A percentile compares a stretch with the other conserved stretches of the same genome.
Conservation (phyloP, 2,113 vertebrate genomes). For the Progne subis region DNA sequence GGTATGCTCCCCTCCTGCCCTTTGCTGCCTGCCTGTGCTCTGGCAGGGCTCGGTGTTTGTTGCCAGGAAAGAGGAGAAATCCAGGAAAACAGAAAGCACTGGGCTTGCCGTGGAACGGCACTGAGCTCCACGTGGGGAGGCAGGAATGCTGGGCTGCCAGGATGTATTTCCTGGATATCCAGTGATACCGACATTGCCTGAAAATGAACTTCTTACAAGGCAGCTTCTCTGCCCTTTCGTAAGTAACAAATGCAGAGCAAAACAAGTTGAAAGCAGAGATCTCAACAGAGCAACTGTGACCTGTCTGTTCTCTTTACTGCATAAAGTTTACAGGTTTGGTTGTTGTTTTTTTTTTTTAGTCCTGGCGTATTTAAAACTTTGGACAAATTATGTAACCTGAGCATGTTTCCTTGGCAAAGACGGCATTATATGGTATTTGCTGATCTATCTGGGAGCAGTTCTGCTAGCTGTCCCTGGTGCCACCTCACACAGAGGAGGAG, state of each 20-base stretch:
- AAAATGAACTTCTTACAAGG: neutral
- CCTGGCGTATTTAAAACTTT: neutral
- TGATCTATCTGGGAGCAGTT: neutral
- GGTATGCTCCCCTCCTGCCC: neutral
- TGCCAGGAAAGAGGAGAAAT: neutral
- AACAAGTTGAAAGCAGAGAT: neutral
- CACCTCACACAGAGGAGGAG: neutral
- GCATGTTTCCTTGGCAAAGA: neutral
- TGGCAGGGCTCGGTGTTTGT: neutral
- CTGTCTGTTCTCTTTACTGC: neutral
- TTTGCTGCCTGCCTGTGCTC: neutral
- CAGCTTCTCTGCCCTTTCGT: neutral
- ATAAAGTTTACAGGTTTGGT: neutral
- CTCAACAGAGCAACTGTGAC: neutral
- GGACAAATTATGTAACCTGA: neutral
- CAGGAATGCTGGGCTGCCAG: neutral
- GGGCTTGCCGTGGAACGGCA: neutral
- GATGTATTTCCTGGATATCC: accelerated
- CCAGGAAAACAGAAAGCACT: neutral
- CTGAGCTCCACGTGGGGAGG: neutral
- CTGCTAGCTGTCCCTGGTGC: neutral
- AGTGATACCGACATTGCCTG: neutral
- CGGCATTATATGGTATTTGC: neutral
- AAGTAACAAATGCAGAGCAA: neutral
- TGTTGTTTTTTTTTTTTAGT: neutral